Base-by-base conservation (phyloP, 2,888 invertebrate genomes). In the Cosmopolites sordidus region DNA sequence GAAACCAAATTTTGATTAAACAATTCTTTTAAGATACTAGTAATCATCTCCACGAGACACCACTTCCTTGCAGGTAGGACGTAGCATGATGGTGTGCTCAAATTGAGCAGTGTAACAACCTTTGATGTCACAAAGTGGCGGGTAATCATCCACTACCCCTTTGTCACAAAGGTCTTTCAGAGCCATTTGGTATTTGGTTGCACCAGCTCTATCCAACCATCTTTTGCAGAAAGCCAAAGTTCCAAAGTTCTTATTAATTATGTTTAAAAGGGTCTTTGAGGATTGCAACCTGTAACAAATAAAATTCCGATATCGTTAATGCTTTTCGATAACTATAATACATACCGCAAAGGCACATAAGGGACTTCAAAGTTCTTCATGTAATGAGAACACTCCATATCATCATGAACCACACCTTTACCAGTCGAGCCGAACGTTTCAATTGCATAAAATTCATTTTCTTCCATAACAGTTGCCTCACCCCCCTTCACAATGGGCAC, bases 341-440 rank as follows among this genome's bases (percentile, higher is more conserved):
- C 56, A 70, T 73, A 89, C 85, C 92, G 83, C 51, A 98, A 77
- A 14, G 96, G 96, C 51, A 97, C 92, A 72, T 89, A 95, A 60
- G 86, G 83, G 63, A 87, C 87, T 67, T 99, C 97, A 72, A 89
- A 98, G 75, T 96, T 95, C 76, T 98, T 98, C 98, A 99, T 99
- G 73, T 99, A 99, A 77, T 99, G 99, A 12, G 97, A 98, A 66
- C 93, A 92, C 70, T 99, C 99, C 91, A 97, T 94, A 70, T 99
- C 99, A 71, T 99, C 98, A 70, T 98, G 97, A 1, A 99, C 98
- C 55, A 88, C 77, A 0, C 92, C 92, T 47, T 86, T 83, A 1
- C 99, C 99, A 1, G 99, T 99, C 5, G 97, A 97, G 38, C 99
- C 99, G 72, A 99, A 99, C 0, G 99, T 99, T 77, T 99, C 99